These are phyloP conservation scores for Archilochus colubris DNA, from an alignment of 2,113 vertebrate genomes.

Conservation along the genomic window DNA sequence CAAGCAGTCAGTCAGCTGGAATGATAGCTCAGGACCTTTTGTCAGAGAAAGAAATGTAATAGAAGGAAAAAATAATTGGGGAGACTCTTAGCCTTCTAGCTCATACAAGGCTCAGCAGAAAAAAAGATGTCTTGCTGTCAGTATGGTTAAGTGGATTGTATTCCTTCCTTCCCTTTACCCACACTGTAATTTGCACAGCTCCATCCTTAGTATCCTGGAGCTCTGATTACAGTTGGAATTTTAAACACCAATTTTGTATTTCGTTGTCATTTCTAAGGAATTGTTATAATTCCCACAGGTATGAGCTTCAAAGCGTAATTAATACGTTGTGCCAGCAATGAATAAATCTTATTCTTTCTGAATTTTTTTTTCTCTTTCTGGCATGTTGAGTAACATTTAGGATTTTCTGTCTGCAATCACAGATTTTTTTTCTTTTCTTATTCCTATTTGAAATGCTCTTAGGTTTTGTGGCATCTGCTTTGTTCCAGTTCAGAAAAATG, in stretches of 20 bases:
- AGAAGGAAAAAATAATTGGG: not conserved
- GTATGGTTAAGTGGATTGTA: not conserved
- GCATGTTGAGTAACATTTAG: not conserved
- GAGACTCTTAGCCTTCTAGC: not conserved
- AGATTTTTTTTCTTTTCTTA: not conserved
- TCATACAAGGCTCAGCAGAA: not conserved
- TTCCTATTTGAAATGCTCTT: not conserved
- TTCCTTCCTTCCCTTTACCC: not conserved
- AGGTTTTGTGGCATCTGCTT: not conserved
- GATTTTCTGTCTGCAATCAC: not conserved
- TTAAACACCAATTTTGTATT: not conserved
- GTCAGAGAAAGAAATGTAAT: not conserved
- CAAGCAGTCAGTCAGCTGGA: constrained; percentile 21
- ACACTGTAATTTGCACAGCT: not conserved
- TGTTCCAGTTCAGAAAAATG: not conserved
- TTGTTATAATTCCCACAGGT: not conserved
- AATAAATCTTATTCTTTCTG: not conserved
- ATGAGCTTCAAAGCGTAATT: not conserved
- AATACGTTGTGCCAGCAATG: not conserved
- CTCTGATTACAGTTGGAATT: not conserved
- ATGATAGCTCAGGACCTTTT: not conserved
- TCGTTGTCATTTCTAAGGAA: not conserved
- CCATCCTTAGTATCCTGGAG: not conserved
- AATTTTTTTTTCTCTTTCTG: not conserved
- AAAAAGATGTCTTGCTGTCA: not conserved